A percentile compares a stretch with the other conserved stretches of the same genome.
phyloP scores from a whole-genome alignment of 2,113 vertebrate genomes.

The Melierax canorus region DNA sequence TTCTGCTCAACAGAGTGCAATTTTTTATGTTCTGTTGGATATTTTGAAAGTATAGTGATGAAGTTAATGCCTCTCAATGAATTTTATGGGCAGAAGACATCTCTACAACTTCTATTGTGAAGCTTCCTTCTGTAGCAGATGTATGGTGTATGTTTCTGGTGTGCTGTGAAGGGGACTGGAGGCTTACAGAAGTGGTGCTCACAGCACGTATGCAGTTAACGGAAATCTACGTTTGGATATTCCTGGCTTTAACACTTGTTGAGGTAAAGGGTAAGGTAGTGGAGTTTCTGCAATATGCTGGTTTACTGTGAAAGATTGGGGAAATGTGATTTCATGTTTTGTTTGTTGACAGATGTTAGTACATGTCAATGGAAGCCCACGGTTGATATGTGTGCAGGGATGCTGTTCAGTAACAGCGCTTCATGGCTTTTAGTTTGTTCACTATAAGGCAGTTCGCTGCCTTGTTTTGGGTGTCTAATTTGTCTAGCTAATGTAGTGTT shows the following conservation, averaged over 20 bases:
- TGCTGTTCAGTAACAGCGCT: rapidly evolving
- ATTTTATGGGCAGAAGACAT: background rate
- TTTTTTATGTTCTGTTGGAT: background rate
- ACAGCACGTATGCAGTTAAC: background rate
- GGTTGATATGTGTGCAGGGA: rapidly evolving
- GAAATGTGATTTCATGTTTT: background rate
- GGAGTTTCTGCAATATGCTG: background rate
- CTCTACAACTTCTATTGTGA: background rate
- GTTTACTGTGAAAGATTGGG: background rate
- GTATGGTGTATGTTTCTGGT: background rate
- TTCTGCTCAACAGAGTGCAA: background rate
- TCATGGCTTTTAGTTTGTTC: background rate
- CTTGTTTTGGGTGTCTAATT: background rate
- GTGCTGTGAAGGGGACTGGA: background rate
- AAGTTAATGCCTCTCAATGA: background rate
- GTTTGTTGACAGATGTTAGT: background rate
- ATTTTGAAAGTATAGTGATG: background rate
- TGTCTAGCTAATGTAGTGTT: background rate
- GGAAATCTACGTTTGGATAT: background rate
- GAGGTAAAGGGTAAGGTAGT: background rate
- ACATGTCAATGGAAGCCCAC: background rate
- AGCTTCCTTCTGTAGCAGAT: background rate
- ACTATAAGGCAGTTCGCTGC: background rate
- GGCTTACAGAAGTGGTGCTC: background rate
- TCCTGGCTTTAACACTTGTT: background rate